phyloP scores from a whole-genome alignment of 2,113 vertebrate genomes.

The Corythornis vintsioides region DNA sequence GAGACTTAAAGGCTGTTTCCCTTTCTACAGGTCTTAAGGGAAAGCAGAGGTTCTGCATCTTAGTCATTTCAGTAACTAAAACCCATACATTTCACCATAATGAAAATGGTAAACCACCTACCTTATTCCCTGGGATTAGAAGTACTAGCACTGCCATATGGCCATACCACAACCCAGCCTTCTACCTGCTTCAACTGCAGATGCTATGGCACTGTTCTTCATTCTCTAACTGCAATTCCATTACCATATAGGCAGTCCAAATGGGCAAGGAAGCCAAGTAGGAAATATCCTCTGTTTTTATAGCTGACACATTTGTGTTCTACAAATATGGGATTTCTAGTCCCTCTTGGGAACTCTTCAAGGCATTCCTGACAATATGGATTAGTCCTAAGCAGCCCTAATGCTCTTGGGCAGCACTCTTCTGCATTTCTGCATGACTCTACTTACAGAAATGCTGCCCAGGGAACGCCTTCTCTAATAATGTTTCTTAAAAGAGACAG shows the following conservation, averaged over 20 bases:
- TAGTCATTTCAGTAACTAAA: background rate
- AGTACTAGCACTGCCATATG: background rate
- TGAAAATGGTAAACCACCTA: background rate
- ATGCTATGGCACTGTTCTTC: background rate
- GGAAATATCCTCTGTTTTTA: background rate
- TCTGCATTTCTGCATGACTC: background rate
- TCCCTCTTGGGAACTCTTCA: background rate
- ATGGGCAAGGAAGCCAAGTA: background rate
- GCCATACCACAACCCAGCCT: background rate
- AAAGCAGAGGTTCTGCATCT: background rate
- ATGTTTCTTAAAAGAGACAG: background rate
- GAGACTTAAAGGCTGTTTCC: background rate
- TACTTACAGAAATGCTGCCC: background rate
- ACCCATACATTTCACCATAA: background rate
- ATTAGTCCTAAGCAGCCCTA: slow-evolving; percentile 7
- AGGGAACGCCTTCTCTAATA: background rate
- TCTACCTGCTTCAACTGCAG: background rate
- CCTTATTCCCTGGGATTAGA: background rate
- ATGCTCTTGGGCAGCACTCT: background rate
- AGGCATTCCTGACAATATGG: slow-evolving; percentile 6
- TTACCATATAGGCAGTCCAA: background rate
- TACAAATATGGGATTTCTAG: background rate
- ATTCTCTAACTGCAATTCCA: background rate
- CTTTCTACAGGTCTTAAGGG: background rate
- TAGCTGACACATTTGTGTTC: slow-evolving; percentile 9